Conservation (phyloP, 1,140 invertebrate genomes). For the Dysdera silvatica region DNA sequence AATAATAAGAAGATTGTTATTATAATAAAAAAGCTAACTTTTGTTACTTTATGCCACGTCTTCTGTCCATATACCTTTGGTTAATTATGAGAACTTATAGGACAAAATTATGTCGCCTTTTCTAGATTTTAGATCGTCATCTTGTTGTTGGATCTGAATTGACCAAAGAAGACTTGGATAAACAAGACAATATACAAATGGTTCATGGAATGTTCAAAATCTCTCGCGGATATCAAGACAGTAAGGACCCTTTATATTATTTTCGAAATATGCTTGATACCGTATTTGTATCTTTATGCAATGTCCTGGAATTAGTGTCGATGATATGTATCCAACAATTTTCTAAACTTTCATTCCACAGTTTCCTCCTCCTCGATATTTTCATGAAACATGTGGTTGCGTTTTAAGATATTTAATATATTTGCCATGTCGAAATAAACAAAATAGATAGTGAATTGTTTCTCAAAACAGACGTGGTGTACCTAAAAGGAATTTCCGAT, state of each 20-base stretch:
- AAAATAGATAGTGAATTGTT: too few species aligned
- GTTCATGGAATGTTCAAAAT: slow-evolving; percentile 28
- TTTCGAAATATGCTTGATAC: neutral
- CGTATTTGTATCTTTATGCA: too few species aligned
- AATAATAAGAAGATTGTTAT: neutral
- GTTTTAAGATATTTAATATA: too few species aligned
- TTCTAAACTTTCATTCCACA: too few species aligned
- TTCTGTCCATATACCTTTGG: neutral
- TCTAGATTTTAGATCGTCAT: slow-evolving; percentile 31
- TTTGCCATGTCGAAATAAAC: too few species aligned
- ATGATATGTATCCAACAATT: too few species aligned
- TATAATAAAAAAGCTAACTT: neutral
- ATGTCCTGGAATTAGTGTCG: too few species aligned
- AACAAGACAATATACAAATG: slow-evolving; percentile 26
- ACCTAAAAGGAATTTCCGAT: too few species aligned
- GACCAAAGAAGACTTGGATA: slow-evolving; percentile 26
- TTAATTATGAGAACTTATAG: neutral
- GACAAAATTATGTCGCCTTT: neutral
- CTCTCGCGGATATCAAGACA: slow-evolving; percentile 16
- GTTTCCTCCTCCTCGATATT: too few species aligned
- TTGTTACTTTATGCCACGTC: neutral
- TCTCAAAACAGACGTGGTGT: too few species aligned
- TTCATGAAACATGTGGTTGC: too few species aligned
- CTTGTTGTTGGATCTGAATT: slow-evolving; percentile 28
- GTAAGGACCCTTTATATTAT: neutral